phyloP scores from a whole-genome alignment of 1,140 invertebrate genomes.

The Caenorhabditis latens region DNA sequence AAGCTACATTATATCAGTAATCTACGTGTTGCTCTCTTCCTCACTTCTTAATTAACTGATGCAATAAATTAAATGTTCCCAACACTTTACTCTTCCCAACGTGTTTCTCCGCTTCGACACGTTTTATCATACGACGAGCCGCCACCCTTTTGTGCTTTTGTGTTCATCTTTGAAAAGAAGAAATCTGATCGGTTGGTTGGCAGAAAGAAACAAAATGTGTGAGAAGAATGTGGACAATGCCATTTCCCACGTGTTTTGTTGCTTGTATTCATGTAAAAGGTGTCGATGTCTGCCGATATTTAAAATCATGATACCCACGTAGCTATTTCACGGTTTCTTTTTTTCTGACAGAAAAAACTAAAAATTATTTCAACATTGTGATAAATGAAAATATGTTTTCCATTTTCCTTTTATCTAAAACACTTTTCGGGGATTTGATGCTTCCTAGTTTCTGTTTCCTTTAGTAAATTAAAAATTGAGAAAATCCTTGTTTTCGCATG shows the following conservation, averaged over 20 bases:
- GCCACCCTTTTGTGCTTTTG: neutral
- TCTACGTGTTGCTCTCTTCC: too few species aligned
- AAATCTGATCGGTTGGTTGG: neutral
- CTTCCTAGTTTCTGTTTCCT: too few species aligned
- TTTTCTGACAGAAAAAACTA: neutral
- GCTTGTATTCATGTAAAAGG: neutral
- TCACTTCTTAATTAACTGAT: too few species aligned
- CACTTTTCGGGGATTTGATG: too few species aligned
- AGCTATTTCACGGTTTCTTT: neutral
- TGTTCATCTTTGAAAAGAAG: neutral
- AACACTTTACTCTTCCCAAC: too few species aligned
- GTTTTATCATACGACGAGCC: too few species aligned
- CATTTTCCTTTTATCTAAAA: neutral
- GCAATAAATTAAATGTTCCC: too few species aligned
- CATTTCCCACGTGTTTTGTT: neutral
- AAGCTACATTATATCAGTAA: too few species aligned
- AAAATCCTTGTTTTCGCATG: too few species aligned
- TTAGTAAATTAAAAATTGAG: too few species aligned
- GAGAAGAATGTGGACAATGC: neutral
- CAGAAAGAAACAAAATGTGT: slow-evolving; percentile 4
- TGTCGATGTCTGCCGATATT: slow-evolving; percentile 14
- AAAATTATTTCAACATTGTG: neutral
- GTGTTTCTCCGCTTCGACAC: too few species aligned
- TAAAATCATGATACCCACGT: neutral
- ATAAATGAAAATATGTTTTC: neutral